Evolutionary conservation across 2,797 vertebrate species (phyloP).

Genomic region (Ara ararauna): DNA sequence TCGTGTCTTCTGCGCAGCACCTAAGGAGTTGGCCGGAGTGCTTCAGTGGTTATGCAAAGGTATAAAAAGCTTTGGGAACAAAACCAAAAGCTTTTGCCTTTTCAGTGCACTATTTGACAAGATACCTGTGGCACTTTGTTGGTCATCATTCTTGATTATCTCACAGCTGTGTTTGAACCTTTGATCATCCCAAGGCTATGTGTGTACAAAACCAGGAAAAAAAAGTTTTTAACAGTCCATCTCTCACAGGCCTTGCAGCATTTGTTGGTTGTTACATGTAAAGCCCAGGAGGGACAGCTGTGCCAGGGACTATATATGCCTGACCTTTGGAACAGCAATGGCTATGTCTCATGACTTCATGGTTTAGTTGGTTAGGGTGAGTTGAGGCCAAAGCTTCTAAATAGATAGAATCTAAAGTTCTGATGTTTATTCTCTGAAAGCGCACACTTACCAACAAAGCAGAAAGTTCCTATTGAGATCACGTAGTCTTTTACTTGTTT

Average conservation of each 20-base stretch:
- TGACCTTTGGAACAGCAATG: background rate
- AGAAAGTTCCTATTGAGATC: background rate
- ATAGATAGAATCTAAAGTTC: background rate
- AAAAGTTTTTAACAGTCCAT: background rate
- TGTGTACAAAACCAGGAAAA: background rate
- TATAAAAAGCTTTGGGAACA: background rate
- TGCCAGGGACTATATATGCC: background rate
- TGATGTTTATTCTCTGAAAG: background rate
- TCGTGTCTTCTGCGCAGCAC: background rate
- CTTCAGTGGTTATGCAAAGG: background rate
- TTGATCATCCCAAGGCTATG: background rate
- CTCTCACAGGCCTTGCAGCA: background rate
- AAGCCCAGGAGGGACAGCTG: background rate
- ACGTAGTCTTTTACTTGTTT: background rate
- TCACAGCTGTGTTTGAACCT: background rate
- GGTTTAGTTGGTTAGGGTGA: background rate
- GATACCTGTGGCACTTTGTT: background rate
- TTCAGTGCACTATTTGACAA: background rate
- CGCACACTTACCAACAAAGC: rapidly evolving
- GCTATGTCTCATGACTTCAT: background rate
- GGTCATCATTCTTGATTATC: background rate
- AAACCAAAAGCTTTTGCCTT: background rate
- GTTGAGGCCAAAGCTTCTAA: background rate
- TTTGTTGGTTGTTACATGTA: background rate
- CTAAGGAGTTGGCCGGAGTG: background rate